Percentiles rank a stretch among this genome's conserved stretches.
Evolutionary conservation across 2,797 vertebrate genomes (phyloP).

Genomic region (Loriculus beryllinus): DNA sequence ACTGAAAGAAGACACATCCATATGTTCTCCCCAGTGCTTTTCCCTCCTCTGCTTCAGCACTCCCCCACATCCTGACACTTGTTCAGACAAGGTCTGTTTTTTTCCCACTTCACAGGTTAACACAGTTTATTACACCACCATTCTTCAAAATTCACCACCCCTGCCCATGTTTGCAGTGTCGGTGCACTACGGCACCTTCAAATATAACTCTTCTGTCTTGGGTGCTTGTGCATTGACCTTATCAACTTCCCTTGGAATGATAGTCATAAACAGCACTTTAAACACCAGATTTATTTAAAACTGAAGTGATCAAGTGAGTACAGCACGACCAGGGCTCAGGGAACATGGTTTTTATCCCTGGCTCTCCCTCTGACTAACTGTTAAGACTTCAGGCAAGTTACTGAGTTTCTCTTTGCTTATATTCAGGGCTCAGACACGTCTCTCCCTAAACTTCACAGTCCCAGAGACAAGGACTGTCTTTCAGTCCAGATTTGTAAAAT

Average conservation of each 20-base stretch:
- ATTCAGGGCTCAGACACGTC: not conserved
- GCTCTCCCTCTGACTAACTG: not conserved
- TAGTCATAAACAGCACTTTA: conserved; percentile 34
- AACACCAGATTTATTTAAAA: conserved; percentile 38
- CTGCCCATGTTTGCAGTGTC: not conserved
- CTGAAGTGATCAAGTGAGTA: not conserved
- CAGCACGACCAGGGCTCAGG: not conserved
- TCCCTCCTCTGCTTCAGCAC: not conserved
- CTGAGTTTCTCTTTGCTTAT: not conserved
- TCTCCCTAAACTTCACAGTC: not conserved
- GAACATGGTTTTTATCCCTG: not conserved
- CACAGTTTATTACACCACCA: not conserved
- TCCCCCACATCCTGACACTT: not conserved
- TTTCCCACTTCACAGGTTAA: not conserved
- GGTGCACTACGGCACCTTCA: not conserved
- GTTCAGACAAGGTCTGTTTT: not conserved
- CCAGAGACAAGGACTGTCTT: not conserved
- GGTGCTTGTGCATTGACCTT: conserved; percentile 47
- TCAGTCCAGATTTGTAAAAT: not conserved
- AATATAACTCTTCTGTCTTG: not conserved
- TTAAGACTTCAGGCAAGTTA: not conserved
- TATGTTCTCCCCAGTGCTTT: conserved; percentile 1
- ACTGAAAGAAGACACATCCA: not conserved
- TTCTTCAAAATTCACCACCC: not conserved
- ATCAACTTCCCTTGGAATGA: not conserved